Conservation (phyloP, 2,888 invertebrate species). For the Polietes domitor region DNA sequence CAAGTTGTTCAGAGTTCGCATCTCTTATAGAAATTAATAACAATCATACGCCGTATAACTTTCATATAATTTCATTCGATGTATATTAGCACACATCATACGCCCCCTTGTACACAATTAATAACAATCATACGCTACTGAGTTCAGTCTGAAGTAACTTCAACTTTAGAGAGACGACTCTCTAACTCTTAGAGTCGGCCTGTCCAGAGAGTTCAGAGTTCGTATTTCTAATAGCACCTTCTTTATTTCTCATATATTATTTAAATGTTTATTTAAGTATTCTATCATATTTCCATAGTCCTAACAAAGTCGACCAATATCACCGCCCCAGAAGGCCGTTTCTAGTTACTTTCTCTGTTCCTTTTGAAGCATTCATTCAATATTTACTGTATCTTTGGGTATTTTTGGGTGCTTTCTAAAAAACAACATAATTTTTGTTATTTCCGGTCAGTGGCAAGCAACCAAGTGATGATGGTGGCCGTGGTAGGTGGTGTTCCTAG, state of each 20-base stretch:
- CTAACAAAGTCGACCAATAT: not conserved
- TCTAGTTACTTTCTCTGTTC: not conserved
- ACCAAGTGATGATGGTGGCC: not conserved
- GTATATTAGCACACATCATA: not conserved
- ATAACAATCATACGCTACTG: not conserved
- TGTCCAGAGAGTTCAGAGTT: too few species aligned
- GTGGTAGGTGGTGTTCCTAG: not conserved
- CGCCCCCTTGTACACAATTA: not conserved
- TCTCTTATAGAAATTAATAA: too few species aligned
- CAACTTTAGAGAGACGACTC: too few species aligned
- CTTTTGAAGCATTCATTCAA: not conserved
- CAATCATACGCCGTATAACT: too few species aligned
- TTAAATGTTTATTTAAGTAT: too few species aligned
- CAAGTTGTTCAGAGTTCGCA: too few species aligned
- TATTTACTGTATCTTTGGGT: not conserved
- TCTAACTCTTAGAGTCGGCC: too few species aligned
- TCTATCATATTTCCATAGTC: not conserved
- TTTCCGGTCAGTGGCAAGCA: not conserved
- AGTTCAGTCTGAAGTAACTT: too few species aligned
- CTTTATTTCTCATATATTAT: too few species aligned
- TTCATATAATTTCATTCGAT: too few species aligned
- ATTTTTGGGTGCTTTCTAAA: not conserved
- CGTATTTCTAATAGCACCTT: too few species aligned
- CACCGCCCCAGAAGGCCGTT: not conserved
- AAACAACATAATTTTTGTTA: slow-evolving; percentile 4